Evolutionary conservation across 2,113 vertebrate genomes (phyloP).

Genomic region (Nibea albiflora): DNA sequence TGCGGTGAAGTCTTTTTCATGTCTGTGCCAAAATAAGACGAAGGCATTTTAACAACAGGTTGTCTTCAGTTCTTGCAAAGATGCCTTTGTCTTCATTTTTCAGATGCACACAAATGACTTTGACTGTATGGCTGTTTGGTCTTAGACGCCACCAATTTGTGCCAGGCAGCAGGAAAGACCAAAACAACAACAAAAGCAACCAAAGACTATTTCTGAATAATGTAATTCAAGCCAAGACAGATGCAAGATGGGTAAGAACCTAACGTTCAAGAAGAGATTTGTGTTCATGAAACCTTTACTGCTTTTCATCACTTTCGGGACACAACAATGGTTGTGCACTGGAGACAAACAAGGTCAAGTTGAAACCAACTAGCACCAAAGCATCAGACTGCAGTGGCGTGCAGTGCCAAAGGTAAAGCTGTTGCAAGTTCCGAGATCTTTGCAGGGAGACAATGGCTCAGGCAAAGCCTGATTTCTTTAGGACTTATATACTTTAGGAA

Average conservation of each 20-base stretch:
- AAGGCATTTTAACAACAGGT: constrained; percentile 40
- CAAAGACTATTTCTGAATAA: neutral
- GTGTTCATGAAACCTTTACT: neutral
- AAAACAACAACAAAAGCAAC: neutral
- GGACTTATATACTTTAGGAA: neutral
- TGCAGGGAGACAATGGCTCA: too few relatives aligned
- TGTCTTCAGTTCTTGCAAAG: neutral
- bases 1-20: constrained; percentile 37
- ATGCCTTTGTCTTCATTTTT: neutral
- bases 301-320: neutral
- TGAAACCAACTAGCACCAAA: neutral
- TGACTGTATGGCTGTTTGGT: neutral
- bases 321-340: neutral
- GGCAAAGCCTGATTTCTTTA: too few relatives aligned
- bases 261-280: neutral
- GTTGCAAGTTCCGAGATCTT: too few relatives aligned
- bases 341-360: neutral
- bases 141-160: neutral
- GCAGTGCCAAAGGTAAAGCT: too few relatives aligned
- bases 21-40: constrained; percentile 22
- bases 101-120: neutral
- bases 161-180: neutral
- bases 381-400: too few relatives aligned
- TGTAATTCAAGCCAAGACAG: neutral
- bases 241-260: neutral